Evolutionary conservation across 2,797 vertebrate species (phyloP), one percentile per base, ranked within the genome.

Genomic region (Epinephelus awoara): DNA sequence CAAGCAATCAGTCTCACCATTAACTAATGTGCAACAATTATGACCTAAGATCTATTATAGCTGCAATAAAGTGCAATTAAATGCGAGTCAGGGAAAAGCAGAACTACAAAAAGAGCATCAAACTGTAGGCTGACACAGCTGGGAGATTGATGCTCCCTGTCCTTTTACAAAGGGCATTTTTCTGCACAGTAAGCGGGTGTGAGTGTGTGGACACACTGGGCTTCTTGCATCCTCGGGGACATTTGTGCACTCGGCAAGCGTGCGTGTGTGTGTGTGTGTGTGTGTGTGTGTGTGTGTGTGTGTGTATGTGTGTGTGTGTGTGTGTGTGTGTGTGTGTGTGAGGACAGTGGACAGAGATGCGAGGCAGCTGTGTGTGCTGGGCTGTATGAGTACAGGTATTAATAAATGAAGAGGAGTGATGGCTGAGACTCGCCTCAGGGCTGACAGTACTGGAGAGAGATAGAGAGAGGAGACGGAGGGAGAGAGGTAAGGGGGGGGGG

Each of bases 381-480:
- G 78, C 89, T 91, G 88, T 85, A 90, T 88, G 88, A 91, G 91
- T 87, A 89, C 87, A 93, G 89, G 92, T 93, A 93, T 93, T 94
- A 93, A 94, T 94, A 94, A 94, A 94, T 93, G 91, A 94, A 93
- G 89, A 92, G 91, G 90, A 91, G 92, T 92, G 93, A 94, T 92
- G 92, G 92, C 89, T 92, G 90, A 93, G 90, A 89, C 88, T 91
- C 68, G 89, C 90, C 90, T 85, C 69, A 80, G 86, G 91, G 90
- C 88, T 92, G 91, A 93, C 90, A 91, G 91, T 82, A 77, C 77
- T 79, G 80, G 86, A 85, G 86, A 85, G 83, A 86, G 77, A 79
- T 55, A 68, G 86, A 87, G 68, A 79, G 76, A 76, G 59, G 69
- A 83, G 61, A 73, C 11, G 19, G 75, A 78, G 57, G 44, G 47